These are phyloP conservation scores for Calyptommatus sinebrachiatus DNA, from an alignment of 2,113 vertebrate genomes.

Conservation along the genomic window DNA sequence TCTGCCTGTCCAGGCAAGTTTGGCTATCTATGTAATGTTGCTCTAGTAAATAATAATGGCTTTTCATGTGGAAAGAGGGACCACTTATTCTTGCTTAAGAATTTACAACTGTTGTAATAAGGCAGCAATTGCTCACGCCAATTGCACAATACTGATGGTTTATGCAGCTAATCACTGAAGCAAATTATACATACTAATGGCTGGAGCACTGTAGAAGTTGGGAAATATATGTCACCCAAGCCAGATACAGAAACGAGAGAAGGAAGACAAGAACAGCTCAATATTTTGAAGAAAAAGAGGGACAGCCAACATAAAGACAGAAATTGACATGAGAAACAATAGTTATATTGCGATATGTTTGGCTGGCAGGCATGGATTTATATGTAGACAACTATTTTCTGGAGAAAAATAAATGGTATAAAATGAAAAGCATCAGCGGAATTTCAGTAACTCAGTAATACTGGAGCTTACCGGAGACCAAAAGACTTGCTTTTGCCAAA, in stretches of 20 bases:
- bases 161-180: constrained; percentile 41
- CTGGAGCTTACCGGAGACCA: too few species aligned
- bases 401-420: too few species aligned
- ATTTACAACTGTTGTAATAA: constrained; percentile 33
- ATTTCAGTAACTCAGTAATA: too few species aligned
- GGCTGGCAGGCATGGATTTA: too few species aligned
- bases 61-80: constrained; percentile 45
- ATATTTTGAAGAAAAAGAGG: constrained; percentile 47
- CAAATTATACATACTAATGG: constrained; percentile 39
- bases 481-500: too few species aligned
- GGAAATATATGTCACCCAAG: constrained; percentile 34
- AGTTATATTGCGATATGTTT: too few species aligned
- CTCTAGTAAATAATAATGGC: constrained; percentile 52
- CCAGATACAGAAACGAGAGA: constrained; percentile 18
- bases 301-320: constrained; percentile 66
- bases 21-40: constrained; percentile 27
- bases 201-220: constrained; percentile 8
- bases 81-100: constrained; percentile 46
- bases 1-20: constrained; percentile 57
- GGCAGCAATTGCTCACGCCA: constrained; percentile 20
- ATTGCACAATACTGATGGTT: constrained; percentile 5
- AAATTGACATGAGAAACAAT: constrained; percentile 53
- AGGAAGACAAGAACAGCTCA: constrained; percentile 46
- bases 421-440: too few species aligned
- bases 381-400: too few species aligned